A percentile compares a stretch with the other conserved stretches of the same genome.
phyloP scores from a whole-genome alignment of 2,797 vertebrate species.

The Caiman crocodilus region DNA sequence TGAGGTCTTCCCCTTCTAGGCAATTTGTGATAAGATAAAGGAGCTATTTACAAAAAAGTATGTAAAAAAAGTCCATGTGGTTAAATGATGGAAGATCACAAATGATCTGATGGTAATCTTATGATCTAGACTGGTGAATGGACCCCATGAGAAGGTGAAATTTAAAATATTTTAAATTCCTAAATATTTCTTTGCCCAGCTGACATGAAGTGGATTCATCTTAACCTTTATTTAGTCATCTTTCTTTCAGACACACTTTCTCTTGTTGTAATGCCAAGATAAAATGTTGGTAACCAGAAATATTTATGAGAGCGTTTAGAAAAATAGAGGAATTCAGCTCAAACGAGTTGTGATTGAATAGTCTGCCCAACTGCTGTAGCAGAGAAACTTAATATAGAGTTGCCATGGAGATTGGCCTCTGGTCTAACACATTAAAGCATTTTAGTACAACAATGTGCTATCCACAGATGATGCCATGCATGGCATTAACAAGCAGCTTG shows the following conservation, averaged over 20 bases:
- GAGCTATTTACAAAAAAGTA: background rate
- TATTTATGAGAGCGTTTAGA: constrained; percentile 75
- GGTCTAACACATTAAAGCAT: constrained; percentile 77
- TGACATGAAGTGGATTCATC: background rate
- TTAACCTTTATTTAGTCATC: constrained; percentile 3
- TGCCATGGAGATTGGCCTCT: constrained; percentile 84
- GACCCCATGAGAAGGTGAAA: background rate
- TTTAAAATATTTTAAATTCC: background rate
- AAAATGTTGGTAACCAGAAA: constrained; percentile 60
- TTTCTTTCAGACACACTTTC: background rate
- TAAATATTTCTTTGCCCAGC: background rate
- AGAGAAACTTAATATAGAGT: constrained; percentile 76
- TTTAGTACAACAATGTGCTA: constrained; percentile 78
- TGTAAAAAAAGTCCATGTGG: background rate
- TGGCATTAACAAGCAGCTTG: constrained; percentile 75
- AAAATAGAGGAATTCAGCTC: constrained; percentile 67
- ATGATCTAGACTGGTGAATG: background rate
- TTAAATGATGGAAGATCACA: background rate
- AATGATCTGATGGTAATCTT: background rate
- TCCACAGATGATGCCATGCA: constrained; percentile 71
- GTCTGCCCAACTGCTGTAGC: constrained; percentile 47
- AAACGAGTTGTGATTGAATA: constrained; percentile 74
- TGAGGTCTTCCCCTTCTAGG: background rate
- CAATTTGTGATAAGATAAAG: background rate
- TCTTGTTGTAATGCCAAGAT: constrained; percentile 61